phyloP scores from a whole-genome alignment of 2,113 vertebrate species.

The Chrysemys picta region DNA sequence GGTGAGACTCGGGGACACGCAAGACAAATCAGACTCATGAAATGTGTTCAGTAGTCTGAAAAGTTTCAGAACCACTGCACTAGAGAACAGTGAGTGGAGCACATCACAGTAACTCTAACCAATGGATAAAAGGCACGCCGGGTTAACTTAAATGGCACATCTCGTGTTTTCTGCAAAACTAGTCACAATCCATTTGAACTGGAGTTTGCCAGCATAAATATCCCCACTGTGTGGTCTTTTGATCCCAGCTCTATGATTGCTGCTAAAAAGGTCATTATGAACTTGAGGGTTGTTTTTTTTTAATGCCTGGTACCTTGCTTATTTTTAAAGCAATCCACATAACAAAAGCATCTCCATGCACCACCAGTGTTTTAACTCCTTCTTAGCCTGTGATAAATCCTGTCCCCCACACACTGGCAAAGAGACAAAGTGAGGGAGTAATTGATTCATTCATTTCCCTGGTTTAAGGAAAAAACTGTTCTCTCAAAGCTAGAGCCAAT shows the following conservation, averaged over 20 bases:
- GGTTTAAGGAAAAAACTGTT: neutral
- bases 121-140: neutral
- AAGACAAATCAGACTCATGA: no score
- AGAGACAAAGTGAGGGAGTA: fast-evolving
- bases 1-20: no score
- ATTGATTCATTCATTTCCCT: neutral
- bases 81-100: neutral
- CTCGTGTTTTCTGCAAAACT: neutral
- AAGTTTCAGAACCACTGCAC: neutral
- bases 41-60: no score
- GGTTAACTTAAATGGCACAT: neutral
- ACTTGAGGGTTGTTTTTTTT: neutral
- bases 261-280: neutral
- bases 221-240: neutral
- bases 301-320: neutral
- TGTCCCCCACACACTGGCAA: neutral
- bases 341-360: fast-evolving
- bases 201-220: fast-evolving
- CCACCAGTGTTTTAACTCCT: neutral
- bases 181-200: neutral
- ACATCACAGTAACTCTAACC: neutral
- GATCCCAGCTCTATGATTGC: neutral
- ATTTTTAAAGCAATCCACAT: neutral
- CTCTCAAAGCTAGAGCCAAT: fast-evolving
- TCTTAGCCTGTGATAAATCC: neutral